A percentile compares a stretch with the other conserved stretches of the same genome.
phyloP scores from a whole-genome alignment of 2,797 vertebrate species.

The Okamejei kenojei region DNA sequence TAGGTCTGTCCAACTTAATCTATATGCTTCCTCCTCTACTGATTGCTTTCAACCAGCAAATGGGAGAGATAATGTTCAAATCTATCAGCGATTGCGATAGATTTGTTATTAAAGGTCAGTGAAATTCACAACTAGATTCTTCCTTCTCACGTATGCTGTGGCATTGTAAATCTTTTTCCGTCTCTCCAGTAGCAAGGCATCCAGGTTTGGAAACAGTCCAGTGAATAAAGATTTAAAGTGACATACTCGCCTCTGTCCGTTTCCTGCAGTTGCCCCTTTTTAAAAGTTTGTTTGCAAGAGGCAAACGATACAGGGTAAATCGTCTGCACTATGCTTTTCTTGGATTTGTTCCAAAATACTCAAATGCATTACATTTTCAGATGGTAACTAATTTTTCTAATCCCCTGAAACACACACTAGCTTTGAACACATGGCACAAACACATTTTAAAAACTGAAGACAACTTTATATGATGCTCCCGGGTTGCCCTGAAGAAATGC shows the following conservation, averaged over 20 bases:
- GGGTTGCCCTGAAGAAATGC: neutral
- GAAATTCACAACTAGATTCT: no score
- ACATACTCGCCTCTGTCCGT: neutral
- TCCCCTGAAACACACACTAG: neutral
- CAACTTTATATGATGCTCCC: neutral
- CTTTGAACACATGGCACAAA: neutral
- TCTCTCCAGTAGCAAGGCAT: neutral
- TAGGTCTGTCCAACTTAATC: neutral
- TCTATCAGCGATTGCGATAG: neutral
- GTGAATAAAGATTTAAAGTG: neutral
- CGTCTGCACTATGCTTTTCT: neutral
- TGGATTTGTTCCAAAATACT: constrained; percentile 3
- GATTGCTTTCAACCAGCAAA: neutral
- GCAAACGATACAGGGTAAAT: neutral
- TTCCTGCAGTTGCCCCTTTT: neutral
- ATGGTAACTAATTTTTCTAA: neutral
- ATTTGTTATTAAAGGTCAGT: neutral
- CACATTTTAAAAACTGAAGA: neutral
- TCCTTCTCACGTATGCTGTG: neutral
- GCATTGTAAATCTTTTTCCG: neutral
- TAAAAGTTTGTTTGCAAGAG: neutral
- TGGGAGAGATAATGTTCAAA: neutral
- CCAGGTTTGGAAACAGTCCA: neutral
- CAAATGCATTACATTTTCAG: neutral
- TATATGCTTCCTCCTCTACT: neutral